Evolutionary conservation across 2,888 invertebrate species (phyloP).

Genomic region (Chymomyza caudatula): DNA sequence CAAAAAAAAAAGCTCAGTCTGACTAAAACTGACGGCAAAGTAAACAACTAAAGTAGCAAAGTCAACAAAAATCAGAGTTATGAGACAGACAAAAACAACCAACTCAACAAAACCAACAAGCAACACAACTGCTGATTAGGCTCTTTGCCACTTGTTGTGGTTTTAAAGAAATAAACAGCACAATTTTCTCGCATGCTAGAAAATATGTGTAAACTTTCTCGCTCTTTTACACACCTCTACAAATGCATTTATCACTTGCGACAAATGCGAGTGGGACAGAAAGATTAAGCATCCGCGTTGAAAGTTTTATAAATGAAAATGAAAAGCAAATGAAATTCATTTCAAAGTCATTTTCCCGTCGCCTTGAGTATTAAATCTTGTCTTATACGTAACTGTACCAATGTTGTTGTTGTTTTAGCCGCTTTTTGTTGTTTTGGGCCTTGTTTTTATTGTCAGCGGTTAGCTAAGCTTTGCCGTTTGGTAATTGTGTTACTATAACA

Average conservation of each 20-base stretch:
- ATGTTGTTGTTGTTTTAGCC: constrained; percentile 18
- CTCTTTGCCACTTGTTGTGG: background rate
- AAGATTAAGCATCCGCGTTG: constrained; percentile 17
- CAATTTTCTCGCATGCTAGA: background rate
- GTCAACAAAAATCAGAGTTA: constrained; percentile 24
- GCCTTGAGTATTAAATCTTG: constrained; percentile 2
- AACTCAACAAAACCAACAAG: background rate
- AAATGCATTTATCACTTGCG: constrained; percentile 4
- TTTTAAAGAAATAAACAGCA: background rate
- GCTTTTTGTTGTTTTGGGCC: background rate
- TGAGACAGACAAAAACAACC: background rate
- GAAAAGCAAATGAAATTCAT: constrained; percentile 59
- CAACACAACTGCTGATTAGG: background rate
- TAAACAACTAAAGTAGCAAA: constrained; percentile 30
- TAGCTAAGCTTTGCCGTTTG: background rate
- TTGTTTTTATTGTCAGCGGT: background rate
- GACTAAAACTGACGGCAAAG: constrained; percentile 29
- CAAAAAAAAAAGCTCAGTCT: background rate
- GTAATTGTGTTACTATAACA: background rate
- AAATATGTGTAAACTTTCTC: too few relatives aligned
- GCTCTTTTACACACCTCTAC: background rate
- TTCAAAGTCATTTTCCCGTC: constrained; percentile 18
- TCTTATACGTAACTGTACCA: background rate
- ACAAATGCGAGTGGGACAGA: constrained; percentile 31
- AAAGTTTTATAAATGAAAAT: constrained; percentile 38